phyloP scores from a whole-genome alignment of 2,113 vertebrate genomes.

The Pycnonotus jocosus region DNA sequence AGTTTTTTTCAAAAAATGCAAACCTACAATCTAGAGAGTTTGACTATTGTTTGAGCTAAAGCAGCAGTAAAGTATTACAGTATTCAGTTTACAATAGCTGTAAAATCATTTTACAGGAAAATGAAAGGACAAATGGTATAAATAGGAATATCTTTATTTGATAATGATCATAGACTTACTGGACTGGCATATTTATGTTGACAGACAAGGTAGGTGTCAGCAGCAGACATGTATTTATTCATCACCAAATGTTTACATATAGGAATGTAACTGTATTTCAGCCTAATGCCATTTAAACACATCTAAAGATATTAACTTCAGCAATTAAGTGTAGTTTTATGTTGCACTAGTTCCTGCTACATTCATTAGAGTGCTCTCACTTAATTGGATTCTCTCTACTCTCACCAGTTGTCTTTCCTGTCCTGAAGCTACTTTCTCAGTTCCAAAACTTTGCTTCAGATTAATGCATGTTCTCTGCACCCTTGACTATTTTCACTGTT shows the following conservation, averaged over 20 bases:
- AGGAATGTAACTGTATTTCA: neutral
- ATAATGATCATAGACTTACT: neutral
- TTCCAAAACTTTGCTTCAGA: neutral
- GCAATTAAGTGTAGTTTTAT: neutral
- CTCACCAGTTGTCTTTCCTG: neutral
- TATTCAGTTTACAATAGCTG: neutral
- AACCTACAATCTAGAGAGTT: neutral
- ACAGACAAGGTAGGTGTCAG: neutral
- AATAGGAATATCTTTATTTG: neutral
- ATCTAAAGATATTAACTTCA: neutral
- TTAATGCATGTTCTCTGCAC: neutral
- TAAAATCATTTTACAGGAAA: neutral
- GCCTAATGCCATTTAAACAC: neutral
- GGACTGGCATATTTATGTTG: neutral
- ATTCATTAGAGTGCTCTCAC: neutral
- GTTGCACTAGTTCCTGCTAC: neutral
- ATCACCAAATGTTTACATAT: neutral
- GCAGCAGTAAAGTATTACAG: neutral
- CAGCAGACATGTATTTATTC: neutral
- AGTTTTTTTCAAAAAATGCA: neutral
- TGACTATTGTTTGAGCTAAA: neutral
- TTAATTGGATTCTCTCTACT: neutral
- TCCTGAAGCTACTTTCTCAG: neutral
- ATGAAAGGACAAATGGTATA: neutral
- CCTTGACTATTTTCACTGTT: neutral